phyloP scores from a whole-genome alignment of 2,113 vertebrate species.

The Pelusios castaneus region DNA sequence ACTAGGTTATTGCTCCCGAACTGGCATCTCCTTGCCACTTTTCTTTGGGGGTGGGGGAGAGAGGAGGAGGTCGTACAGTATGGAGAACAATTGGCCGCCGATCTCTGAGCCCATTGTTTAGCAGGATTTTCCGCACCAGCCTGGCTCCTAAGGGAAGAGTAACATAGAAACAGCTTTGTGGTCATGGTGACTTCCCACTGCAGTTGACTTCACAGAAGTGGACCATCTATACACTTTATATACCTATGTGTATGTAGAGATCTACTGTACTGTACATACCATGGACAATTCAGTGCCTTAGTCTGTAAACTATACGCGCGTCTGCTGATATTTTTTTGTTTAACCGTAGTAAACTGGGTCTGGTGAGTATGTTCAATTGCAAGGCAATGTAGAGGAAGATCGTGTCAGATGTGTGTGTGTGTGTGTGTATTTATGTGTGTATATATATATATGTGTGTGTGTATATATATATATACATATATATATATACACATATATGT shows the following conservation, averaged over 20 bases:
- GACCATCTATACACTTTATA: constrained; percentile 65
- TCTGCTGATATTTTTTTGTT: constrained; percentile 74
- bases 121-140: constrained; percentile 71
- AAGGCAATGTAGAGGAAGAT: constrained; percentile 73
- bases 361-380: constrained; percentile 81
- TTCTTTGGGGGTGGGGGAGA: background rate
- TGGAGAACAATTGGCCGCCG: constrained; percentile 56
- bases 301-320: constrained; percentile 61
- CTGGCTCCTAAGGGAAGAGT: constrained; percentile 75
- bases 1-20: constrained; percentile 48
- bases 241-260: background rate
- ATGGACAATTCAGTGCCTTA: constrained; percentile 32
- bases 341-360: constrained; percentile 72
- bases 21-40: background rate
- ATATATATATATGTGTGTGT: no score
- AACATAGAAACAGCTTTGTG: constrained; percentile 68
- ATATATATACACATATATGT: no score
- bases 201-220: constrained; percentile 77
- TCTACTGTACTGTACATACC: background rate
- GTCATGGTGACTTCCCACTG: constrained; percentile 68
- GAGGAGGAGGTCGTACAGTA: constrained; percentile 56
- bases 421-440: no score
- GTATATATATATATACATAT: no score
- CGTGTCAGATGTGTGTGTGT: constrained; percentile 49
- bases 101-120: constrained; percentile 74